Conservation (phyloP, 2,113 vertebrate species). For the Grallaria varia region DNA sequence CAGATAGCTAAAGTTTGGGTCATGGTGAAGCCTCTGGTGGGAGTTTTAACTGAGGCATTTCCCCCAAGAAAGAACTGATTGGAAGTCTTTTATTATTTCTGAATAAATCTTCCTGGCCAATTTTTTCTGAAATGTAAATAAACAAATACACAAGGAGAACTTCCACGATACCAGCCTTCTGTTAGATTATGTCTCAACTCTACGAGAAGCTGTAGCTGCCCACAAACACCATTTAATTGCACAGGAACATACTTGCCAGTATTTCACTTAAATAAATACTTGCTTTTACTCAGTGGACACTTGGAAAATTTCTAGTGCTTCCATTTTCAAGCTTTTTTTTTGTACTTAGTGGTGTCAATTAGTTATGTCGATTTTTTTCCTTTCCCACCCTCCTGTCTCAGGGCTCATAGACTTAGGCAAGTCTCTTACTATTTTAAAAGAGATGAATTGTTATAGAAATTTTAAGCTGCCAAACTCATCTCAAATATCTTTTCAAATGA, state of each 20-base stretch:
- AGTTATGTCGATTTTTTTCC: not conserved
- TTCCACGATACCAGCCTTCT: slow-evolving; percentile 1
- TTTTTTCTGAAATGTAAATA: slow-evolving; percentile 63
- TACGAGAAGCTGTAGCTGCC: slow-evolving; percentile 30
- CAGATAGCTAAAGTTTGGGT: not conserved
- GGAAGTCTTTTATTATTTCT: slow-evolving; percentile 36
- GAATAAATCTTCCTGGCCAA: slow-evolving; percentile 32
- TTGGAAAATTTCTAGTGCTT: slow-evolving; percentile 31
- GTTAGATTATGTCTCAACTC: slow-evolving; percentile 43
- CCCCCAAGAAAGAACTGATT: slow-evolving; percentile 9
- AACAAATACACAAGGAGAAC: slow-evolving; percentile 51
- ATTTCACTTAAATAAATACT: slow-evolving; percentile 62
- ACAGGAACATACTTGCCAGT: slow-evolving; percentile 12
- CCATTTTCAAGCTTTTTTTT: slow-evolving; percentile 47
- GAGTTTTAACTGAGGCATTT: not conserved
- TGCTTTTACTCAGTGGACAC: not conserved
- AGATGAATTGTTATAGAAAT: slow-evolving; percentile 28
- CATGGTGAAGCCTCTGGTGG: not conserved
- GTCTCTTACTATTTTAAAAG: not conserved
- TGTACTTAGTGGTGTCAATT: not conserved
- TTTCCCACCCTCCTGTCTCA: not conserved
- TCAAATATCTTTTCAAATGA: not conserved
- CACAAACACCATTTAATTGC: slow-evolving; percentile 49
- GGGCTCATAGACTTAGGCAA: not conserved
- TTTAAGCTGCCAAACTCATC: slow-evolving; percentile 14